Evolutionary conservation across 1,140 invertebrate genomes (phyloP).

Genomic region (Triops longicaudatus): DNA sequence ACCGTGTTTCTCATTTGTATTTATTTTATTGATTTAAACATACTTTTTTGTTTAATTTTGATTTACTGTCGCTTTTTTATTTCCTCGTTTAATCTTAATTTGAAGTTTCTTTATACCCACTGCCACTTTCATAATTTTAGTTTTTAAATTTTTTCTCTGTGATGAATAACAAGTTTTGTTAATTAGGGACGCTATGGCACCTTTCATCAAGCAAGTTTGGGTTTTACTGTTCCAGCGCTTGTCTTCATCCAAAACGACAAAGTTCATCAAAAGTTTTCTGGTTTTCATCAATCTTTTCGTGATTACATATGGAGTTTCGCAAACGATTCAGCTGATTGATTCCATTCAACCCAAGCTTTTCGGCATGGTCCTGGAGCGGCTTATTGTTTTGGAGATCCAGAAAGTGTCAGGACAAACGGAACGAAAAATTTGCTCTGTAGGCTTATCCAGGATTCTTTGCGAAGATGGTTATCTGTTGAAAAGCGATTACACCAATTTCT

Average conservation of each 20-base stretch:
- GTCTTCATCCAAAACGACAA: slow-evolving; percentile 85
- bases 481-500: slow-evolving; percentile 34
- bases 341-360: slow-evolving; percentile 88
- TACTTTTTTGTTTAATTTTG: too few species aligned
- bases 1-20: too few species aligned
- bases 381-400: slow-evolving; percentile 75
- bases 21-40: too few species aligned
- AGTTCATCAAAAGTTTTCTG: slow-evolving; percentile 79
- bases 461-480: slow-evolving; percentile 54
- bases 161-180: neutral
- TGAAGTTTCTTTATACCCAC: neutral
- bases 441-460: slow-evolving; percentile 73
- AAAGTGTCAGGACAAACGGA: slow-evolving; percentile 74
- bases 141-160: neutral
- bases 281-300: slow-evolving; percentile 82
- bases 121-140: neutral
- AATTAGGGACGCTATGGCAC: slow-evolving; percentile 48
- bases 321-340: slow-evolving; percentile 69
- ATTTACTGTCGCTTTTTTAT: too few species aligned
- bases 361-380: slow-evolving; percentile 81
- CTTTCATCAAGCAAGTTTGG: slow-evolving; percentile 81
- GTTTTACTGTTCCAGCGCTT: slow-evolving; percentile 83
- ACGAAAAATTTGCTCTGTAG: slow-evolving; percentile 79
- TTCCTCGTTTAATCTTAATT: neutral
- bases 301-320: slow-evolving; percentile 61